A percentile compares a stretch with the other conserved stretches of the same genome.
Evolutionary conservation across 2,113 vertebrate genomes (phyloP).

Genomic region (Elaphurus davidianus): DNA sequence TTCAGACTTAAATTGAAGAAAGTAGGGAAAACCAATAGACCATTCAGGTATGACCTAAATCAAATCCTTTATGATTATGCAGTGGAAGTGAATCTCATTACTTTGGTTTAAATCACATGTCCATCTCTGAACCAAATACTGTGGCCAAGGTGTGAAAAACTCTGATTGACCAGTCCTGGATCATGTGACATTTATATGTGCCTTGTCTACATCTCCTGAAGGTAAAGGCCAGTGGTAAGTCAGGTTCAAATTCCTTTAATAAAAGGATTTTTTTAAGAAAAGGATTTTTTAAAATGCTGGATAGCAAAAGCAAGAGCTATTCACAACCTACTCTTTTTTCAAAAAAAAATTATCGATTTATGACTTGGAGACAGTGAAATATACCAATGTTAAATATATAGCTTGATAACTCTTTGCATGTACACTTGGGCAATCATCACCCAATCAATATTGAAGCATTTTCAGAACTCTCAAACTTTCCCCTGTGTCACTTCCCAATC

Average conservation of each 20-base stretch:
- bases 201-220: not conserved
- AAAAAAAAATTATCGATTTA: not conserved
- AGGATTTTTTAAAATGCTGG: not conserved
- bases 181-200: not conserved
- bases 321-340: not conserved
- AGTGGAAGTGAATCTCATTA: not conserved
- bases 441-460: not conserved
- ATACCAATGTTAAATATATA: not conserved
- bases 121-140: not conserved
- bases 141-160: not conserved
- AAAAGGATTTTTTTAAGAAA: not conserved
- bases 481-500: not conserved
- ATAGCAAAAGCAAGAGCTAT: not conserved
- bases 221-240: not conserved
- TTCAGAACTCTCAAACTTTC: not conserved
- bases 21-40: not conserved
- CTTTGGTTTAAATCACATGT: not conserved
- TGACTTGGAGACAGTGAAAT: not conserved
- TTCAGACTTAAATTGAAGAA: not conserved
- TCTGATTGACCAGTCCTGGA: not conserved
- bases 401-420: not conserved
- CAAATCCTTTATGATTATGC: not conserved
- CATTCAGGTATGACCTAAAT: not conserved
- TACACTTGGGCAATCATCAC: not conserved
- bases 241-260: not conserved